phyloP scores from a whole-genome alignment of 2,113 vertebrate species.

The Galbula dea region DNA sequence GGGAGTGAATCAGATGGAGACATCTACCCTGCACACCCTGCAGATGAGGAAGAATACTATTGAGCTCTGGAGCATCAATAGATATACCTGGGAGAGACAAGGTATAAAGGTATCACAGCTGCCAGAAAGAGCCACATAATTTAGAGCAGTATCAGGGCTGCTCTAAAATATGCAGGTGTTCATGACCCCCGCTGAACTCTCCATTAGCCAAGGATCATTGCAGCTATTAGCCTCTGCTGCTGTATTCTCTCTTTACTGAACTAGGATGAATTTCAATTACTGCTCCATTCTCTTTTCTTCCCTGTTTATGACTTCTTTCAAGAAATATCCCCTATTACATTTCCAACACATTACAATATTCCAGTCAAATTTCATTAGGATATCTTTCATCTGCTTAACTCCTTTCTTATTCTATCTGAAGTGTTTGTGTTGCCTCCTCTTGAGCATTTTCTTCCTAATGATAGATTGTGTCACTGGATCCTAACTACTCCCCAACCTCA shows the following conservation, averaged over 20 bases:
- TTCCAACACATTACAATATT: constrained; percentile 29
- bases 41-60: neutral
- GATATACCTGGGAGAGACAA: constrained; percentile 3
- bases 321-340: neutral
- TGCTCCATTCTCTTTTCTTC: neutral
- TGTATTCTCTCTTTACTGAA: constrained; percentile 27
- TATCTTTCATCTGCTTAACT: constrained; percentile 35
- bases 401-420: constrained; percentile 40
- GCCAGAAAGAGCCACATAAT: neutral
- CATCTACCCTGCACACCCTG: neutral
- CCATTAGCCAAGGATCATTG: constrained; percentile 63
- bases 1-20: neutral
- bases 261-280: constrained; percentile 64
- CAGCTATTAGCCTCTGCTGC: constrained; percentile 56
- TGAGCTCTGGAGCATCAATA: neutral
- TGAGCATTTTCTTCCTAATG: constrained; percentile 33
- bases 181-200: constrained; percentile 30
- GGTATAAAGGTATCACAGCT: constrained; percentile 5
- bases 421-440: constrained; percentile 13
- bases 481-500: constrained; percentile 63
- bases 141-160: constrained; percentile 4
- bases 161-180: constrained; percentile 59
- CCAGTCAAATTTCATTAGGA: constrained; percentile 50
- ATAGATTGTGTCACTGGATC: constrained; percentile 59
- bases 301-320: neutral